Conservation (phyloP, 1,140 invertebrate genomes). For the Brachionus paranguensis region DNA sequence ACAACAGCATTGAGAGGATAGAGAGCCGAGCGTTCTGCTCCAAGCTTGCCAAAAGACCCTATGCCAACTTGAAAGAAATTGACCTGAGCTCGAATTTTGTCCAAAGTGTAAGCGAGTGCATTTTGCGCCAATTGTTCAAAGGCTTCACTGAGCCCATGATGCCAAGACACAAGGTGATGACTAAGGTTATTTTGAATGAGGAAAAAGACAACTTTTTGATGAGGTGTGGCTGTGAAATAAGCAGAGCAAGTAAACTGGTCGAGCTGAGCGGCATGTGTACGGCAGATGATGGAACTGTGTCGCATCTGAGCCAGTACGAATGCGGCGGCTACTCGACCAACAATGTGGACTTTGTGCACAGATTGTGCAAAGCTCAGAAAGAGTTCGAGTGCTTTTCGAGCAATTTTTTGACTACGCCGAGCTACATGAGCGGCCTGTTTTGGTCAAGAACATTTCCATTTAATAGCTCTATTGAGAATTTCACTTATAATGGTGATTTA, state of each 20-base stretch:
- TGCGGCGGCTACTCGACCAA: neutral
- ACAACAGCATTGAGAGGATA: neutral
- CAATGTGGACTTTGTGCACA: neutral
- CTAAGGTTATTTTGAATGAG: neutral
- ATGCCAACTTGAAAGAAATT: neutral
- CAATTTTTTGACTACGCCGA: neutral
- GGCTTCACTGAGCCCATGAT: neutral
- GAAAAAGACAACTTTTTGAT: neutral
- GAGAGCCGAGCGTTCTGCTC: conserved; percentile 22
- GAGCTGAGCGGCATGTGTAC: neutral
- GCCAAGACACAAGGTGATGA: neutral
- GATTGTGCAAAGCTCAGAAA: neutral
- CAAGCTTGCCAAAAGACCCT: neutral
- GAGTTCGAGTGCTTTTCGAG: neutral
- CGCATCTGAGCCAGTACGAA: neutral
- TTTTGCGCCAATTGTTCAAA: conserved; percentile 23
- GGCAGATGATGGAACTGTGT: neutral
- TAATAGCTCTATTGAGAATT: neutral
- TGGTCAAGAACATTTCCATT: neutral
- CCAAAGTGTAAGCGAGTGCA: neutral
- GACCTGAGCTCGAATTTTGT: neutral
- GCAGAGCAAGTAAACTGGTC: neutral
- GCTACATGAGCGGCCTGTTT: neutral
- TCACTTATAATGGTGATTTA: neutral
- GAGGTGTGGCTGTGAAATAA: conserved; percentile 7